Conservation (phyloP, 2,797 vertebrate species). For the Gallinago stenura region DNA sequence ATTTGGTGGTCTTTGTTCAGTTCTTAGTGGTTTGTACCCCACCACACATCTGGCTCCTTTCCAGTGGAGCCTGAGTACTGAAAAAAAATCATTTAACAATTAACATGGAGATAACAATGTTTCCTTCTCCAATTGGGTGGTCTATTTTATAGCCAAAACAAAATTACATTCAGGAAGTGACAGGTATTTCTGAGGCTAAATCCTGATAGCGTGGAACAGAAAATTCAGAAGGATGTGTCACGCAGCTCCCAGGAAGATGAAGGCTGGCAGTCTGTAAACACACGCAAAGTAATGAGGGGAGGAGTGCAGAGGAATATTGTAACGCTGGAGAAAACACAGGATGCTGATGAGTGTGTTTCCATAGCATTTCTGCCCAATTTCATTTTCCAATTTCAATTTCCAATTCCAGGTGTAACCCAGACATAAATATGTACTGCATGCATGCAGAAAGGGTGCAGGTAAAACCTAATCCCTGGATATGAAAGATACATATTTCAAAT, state of each 20-base stretch:
- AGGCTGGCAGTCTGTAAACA: not conserved
- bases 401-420: fast-evolving
- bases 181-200: conserved; percentile 60
- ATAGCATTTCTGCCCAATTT: not conserved
- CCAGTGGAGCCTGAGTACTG: not conserved
- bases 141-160: conserved; percentile 48
- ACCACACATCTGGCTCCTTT: conserved; percentile 30
- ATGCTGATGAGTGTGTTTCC: not conserved
- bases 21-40: not conserved
- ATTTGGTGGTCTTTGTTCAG: not conserved
- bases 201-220: not conserved
- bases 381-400: not conserved
- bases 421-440: not conserved
- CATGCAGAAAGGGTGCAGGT: not conserved
- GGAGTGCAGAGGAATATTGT: not conserved
- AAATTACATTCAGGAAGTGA: conserved; percentile 72
- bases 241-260: not conserved
- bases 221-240: not conserved
- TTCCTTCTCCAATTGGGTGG: conserved; percentile 59
- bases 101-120: conserved; percentile 65
- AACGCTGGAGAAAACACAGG: not conserved
- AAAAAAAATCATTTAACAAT: conserved; percentile 39
- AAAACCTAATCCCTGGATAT: not conserved
- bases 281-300: not conserved
- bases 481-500: not conserved